A percentile compares a stretch with the other conserved stretches of the same genome.
These are phyloP conservation scores for Campylomormyrus numenius DNA, from an alignment of 2,113 vertebrate species.

Conservation along the genomic window DNA sequence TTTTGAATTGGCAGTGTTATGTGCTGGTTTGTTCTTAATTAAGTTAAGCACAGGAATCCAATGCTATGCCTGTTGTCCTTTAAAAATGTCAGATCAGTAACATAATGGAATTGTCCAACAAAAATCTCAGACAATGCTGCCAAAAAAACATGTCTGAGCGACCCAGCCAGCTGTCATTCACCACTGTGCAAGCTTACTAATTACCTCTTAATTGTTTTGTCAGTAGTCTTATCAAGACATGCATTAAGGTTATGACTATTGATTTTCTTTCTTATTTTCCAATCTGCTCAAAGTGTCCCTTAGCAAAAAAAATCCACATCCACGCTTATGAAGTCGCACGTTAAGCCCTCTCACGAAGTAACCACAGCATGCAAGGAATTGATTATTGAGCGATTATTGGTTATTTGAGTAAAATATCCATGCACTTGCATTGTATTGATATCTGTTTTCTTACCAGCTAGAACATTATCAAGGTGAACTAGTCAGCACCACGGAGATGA, in stretches of 20 bases:
- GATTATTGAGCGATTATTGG: neutral
- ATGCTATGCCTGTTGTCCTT: constrained; percentile 13
- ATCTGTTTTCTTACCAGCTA: neutral
- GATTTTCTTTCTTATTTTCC: neutral
- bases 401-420: neutral
- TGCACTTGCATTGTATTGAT: neutral
- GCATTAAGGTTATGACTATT: neutral
- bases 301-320: neutral
- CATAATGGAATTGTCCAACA: constrained; percentile 22
- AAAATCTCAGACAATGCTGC: constrained; percentile 42
- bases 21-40: constrained; percentile 38
- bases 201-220: neutral
- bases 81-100: constrained; percentile 46
- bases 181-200: neutral
- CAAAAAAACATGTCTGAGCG: constrained; percentile 34
- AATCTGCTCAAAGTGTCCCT: neutral
- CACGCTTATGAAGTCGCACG: neutral
- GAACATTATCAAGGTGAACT: neutral
- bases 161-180: constrained; percentile 30
- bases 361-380: neutral
- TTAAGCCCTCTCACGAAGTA: neutral
- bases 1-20: constrained; percentile 40
- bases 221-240: neutral
- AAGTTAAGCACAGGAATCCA: constrained; percentile 33
- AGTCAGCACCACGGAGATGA: neutral